These are phyloP conservation scores for Syrmaticus mikado DNA, from an alignment of 2,113 vertebrate genomes.

Conservation along the genomic window DNA sequence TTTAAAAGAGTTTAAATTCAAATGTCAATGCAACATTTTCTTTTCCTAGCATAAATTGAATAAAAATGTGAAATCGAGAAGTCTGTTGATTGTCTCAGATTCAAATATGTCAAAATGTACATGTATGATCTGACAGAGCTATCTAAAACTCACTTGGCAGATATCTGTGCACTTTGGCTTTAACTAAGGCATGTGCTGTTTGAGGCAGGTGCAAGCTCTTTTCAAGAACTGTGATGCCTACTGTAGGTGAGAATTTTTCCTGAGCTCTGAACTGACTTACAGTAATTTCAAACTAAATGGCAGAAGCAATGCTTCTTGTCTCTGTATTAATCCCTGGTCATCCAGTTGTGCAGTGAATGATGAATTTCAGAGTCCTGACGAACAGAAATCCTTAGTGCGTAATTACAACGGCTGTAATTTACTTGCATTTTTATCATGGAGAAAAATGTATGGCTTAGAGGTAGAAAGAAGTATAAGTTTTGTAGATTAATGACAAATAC, in stretches of 20 bases:
- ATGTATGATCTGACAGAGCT: not conserved
- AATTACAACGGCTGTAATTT: not conserved
- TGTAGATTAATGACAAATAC: not conserved
- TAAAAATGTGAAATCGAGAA: not conserved
- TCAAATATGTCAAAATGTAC: not conserved
- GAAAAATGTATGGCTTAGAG: not conserved
- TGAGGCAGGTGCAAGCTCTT: not conserved
- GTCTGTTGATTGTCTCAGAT: not conserved
- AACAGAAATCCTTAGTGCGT: not conserved
- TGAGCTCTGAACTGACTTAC: not conserved
- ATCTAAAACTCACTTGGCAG: not conserved
- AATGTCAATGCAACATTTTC: not conserved
- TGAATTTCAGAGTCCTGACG: not conserved
- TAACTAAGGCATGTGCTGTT: not conserved
- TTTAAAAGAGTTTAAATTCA: not conserved
- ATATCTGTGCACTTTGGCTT: not conserved
- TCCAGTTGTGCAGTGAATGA: not conserved
- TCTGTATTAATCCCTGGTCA: not conserved
- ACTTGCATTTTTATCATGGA: not conserved
- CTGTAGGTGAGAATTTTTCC: not conserved
- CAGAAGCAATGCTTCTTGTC: not conserved
- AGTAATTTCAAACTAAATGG: not conserved
- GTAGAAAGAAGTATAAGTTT: not conserved
- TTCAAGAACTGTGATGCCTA: not conserved
- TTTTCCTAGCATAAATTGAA: not conserved